Conservation (phyloP, 64 coral and sea anemone genomes). For the Dendrophyllia cribrosa region DNA sequence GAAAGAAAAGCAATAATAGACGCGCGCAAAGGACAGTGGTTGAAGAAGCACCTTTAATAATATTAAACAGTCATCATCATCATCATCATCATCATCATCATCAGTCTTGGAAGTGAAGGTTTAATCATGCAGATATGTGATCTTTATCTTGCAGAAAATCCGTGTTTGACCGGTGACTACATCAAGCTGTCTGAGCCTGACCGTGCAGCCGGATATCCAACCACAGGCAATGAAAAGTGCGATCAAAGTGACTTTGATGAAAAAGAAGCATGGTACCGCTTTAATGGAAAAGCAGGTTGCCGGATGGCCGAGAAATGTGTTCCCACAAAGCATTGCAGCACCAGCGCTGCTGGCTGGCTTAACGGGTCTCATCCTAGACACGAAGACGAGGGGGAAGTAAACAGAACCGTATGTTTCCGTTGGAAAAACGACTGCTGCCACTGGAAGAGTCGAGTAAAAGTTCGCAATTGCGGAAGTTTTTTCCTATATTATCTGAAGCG, state of each 20-base stretch:
- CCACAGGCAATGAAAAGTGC: not conserved
- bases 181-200: not conserved
- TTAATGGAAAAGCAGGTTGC: conserved; percentile 7
- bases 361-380: not conserved
- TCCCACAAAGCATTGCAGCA: not conserved
- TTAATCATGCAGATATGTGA: too few relatives aligned
- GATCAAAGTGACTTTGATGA: not conserved
- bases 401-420: conserved; percentile 28
- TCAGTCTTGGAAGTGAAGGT: too few relatives aligned
- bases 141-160: not conserved
- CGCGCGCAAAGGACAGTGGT: too few relatives aligned
- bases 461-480: conserved; percentile 16
- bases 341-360: conserved; percentile 2
- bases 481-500: conserved; percentile 10
- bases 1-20: too few relatives aligned
- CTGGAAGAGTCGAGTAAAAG: conserved; percentile 8
- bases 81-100: too few relatives aligned
- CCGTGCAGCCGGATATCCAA: not conserved
- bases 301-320: conserved; percentile 27
- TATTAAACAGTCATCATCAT: too few relatives aligned
- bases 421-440: conserved; percentile 24
- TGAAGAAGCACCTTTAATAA: too few relatives aligned
- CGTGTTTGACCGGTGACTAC: conserved; percentile 16
- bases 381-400: not conserved
- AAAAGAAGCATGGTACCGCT: conserved; percentile 24